These are phyloP conservation scores for Crossocerus cetratus DNA, from an alignment of 2,888 invertebrate genomes.

Conservation along the genomic window DNA sequence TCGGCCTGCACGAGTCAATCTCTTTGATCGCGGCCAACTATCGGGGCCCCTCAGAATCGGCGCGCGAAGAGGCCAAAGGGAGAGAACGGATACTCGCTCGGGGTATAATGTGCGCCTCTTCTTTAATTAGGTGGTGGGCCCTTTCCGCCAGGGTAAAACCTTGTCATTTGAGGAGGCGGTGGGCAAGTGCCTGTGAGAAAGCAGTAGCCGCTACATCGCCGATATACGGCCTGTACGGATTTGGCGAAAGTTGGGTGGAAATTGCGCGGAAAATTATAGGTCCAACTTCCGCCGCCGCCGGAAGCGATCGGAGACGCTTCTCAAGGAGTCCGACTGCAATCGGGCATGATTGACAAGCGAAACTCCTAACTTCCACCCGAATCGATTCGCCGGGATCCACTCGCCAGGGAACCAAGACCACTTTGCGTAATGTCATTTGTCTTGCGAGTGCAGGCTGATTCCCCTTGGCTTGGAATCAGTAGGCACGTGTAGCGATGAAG, in stretches of 20 bases:
- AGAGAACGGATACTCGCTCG: too few species aligned
- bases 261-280: slow-evolving; percentile 69
- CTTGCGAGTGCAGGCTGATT: too few species aligned
- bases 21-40: too few species aligned
- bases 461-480: too few species aligned
- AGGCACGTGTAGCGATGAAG: too few species aligned
- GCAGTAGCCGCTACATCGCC: slow-evolving; percentile 7
- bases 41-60: too few species aligned
- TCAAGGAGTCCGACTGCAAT: slow-evolving; percentile 41
- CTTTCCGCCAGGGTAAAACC: slow-evolving; percentile 35
- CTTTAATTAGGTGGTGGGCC: background rate
- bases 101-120: background rate
- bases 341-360: slow-evolving; percentile 56
- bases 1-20: background rate
- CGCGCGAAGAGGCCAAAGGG: too few species aligned
- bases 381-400: slow-evolving; percentile 12
- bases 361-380: slow-evolving; percentile 40
- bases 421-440: background rate
- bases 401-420: background rate
- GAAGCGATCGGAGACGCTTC: slow-evolving; percentile 58
- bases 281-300: slow-evolving; percentile 63
- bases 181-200: slow-evolving; percentile 11
- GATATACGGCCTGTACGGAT: slow-evolving; percentile 49
- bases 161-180: slow-evolving; percentile 5
- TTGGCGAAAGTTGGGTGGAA: slow-evolving; percentile 62